Evolutionary conservation across 2,888 invertebrate genomes (phyloP), one percentile per base, ranked within the genome.

Genomic region (Meta bourneti): DNA sequence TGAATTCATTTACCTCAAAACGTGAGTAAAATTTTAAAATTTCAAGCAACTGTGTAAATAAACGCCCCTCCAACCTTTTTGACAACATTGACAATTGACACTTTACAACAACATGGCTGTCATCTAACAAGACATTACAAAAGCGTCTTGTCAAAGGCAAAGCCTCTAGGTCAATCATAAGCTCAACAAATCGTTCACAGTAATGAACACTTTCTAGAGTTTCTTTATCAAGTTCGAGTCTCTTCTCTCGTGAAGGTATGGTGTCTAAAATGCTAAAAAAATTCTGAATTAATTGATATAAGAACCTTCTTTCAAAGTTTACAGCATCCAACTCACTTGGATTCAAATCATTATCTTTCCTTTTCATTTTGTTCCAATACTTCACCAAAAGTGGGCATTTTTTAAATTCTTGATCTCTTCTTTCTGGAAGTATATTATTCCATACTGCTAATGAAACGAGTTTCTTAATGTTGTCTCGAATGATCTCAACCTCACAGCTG

Each of bases 1-100:
- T 97, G 94, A 98, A 97, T 94, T 99, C 99, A 95, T 98, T 98
- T 93, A 99, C 99, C 95, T 99, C 99, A 95, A 99, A 99, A 92
- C 98, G 96, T 0, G 98, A 97, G 95, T 99, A 99, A 95, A 99
- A 99, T 94, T 98, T 98, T 85, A 99, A 95, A 97, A 98, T 98
- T 93, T 98, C 98, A 94, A 99, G 95, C 7, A 99, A 96, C 98
- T 99, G 96, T 13, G 96, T 96, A 95, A 99, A 99, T 52, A 99
- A 96, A 95, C 98, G 97, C 74, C 99, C 99, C 94, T 99, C 98
- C 0, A 96, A 96, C 85, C 98, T 89, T 90, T 96, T 95, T 0
- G 96, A 95, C 74, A 99, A 96, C 87, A 97, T 96, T 2, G 98
- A 97, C 93, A 99, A 96, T 94, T 97, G 97, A 94, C 98, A 98